These are phyloP conservation scores for Saccostrea echinata DNA, from an alignment of 1,140 invertebrate species.

Conservation along the genomic window DNA sequence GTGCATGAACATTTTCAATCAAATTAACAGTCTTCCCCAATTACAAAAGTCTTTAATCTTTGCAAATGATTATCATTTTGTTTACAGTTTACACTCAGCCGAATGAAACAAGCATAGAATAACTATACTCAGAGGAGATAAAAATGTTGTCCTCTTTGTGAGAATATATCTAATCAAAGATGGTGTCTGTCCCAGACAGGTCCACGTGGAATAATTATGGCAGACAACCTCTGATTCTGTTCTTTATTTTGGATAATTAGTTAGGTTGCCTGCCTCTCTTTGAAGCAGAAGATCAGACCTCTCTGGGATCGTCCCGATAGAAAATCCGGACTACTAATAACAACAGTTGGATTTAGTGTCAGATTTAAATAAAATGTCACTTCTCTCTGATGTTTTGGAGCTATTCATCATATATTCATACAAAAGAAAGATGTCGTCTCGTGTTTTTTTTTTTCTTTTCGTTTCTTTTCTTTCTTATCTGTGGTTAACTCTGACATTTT, in stretches of 20 bases:
- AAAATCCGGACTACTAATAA: background rate
- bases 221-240: background rate
- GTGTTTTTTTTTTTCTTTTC: too few relatives aligned
- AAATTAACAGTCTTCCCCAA: constrained; percentile 7
- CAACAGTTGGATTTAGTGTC: background rate
- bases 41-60: constrained; percentile 38
- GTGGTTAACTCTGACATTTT: too few relatives aligned
- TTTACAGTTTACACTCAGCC: constrained; percentile 8
- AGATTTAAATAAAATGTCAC: constrained; percentile 10
- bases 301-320: background rate
- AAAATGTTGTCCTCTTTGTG: background rate
- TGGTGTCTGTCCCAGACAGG: background rate
- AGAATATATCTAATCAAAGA: constrained; percentile 19
- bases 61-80: constrained; percentile 10
- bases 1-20: background rate
- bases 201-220: constrained; percentile 8
- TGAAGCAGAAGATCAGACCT: background rate
- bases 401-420: too few relatives aligned
- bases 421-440: too few relatives aligned
- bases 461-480: too few relatives aligned
- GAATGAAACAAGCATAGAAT: background rate
- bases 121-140: background rate
- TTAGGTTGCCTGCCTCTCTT: constrained; percentile 2
- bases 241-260: constrained; percentile 21
- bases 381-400: background rate